These are phyloP conservation scores for Rhinatrema bivittatum DNA, from an alignment of 2,797 vertebrate species.

Conservation along the genomic window DNA sequence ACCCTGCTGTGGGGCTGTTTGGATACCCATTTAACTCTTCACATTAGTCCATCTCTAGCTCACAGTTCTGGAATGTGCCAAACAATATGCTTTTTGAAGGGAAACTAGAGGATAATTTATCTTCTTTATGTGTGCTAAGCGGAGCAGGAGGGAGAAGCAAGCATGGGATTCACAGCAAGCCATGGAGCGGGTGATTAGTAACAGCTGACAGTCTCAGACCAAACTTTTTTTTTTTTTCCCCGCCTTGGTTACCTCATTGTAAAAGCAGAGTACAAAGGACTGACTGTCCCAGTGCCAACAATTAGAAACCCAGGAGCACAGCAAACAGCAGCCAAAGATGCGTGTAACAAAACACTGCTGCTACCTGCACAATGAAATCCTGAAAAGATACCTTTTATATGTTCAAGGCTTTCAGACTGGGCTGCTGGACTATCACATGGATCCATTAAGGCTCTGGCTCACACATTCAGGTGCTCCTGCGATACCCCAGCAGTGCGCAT, in stretches of 20 bases:
- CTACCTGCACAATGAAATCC: slow-evolving; percentile 43
- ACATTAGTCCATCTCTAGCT: slow-evolving; percentile 41
- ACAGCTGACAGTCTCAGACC: slow-evolving; percentile 63
- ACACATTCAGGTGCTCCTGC: no score
- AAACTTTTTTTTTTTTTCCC: slow-evolving; percentile 55
- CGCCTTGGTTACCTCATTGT: slow-evolving; percentile 64
- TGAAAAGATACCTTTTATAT: slow-evolving; percentile 21
- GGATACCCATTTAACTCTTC: slow-evolving; percentile 55
- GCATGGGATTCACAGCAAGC: slow-evolving; percentile 51
- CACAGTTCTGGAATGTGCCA: slow-evolving; percentile 55
- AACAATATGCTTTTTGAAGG: slow-evolving; percentile 59
- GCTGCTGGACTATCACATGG: slow-evolving; percentile 5
- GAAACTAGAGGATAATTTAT: slow-evolving; percentile 59
- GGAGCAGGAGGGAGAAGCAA: slow-evolving; percentile 63
- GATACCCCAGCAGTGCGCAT: background rate
- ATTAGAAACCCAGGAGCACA: slow-evolving; percentile 46
- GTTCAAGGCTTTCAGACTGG: slow-evolving; percentile 7
- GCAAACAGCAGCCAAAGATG: slow-evolving; percentile 46
- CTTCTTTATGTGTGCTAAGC: slow-evolving; percentile 73
- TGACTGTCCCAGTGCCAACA: slow-evolving; percentile 64
- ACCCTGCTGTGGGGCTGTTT: slow-evolving; percentile 34
- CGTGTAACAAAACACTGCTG: slow-evolving; percentile 31
- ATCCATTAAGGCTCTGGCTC: no score
- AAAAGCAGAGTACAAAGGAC: slow-evolving; percentile 61
- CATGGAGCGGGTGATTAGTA: slow-evolving; percentile 67